Evolutionary conservation across 2,888 invertebrate genomes (phyloP), one percentile per base, ranked within the genome.

Genomic region (Furcula furcula): DNA sequence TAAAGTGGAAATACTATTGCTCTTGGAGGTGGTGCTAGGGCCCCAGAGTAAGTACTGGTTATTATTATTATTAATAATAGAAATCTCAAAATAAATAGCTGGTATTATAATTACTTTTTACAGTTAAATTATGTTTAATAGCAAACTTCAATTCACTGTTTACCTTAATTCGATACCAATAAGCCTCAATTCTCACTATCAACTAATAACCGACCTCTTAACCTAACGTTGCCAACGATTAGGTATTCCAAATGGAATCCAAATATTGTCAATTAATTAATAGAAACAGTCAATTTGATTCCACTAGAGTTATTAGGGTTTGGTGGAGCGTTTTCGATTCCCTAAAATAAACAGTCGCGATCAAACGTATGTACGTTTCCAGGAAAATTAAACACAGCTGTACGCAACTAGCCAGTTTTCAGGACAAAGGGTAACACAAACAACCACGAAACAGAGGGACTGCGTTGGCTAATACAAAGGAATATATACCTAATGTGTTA

Each of bases 231-330:
- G 55, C 10, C 22, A 26, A 16, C 20, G n/a, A 1, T 30, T 23
- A 14, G 10, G 12, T 23, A 30, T 15, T 15, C 23, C 23, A 30
- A 40, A 52, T 44, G 39, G 39, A 47, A 50, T 23, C 20, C 29
- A 56, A 47, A 53, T 40, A 39, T 20, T 34, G 11, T 23, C 23
- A 13, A 43, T 55, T 46, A 34, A 50, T 47, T 43, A 47, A 43
- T 40, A 29, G 40, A 37, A 44, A 34, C 33, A 39, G 43, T 42
- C 33, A 33, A 44, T 37, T 40, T 26, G 37, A 40, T 40, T 39
- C 23, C 32, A 42, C 39, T 41, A 35, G 22, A 25, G 20, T 33
- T 26, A 36, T 33, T 42, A 32, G 32, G 20, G 32, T 33, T 35
- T 38, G 31, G 30, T 29, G 20, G 29, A 35, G 34, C 36, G 37